Conservation (phyloP, 2,888 invertebrate genomes). For the Erebia aethiops region DNA sequence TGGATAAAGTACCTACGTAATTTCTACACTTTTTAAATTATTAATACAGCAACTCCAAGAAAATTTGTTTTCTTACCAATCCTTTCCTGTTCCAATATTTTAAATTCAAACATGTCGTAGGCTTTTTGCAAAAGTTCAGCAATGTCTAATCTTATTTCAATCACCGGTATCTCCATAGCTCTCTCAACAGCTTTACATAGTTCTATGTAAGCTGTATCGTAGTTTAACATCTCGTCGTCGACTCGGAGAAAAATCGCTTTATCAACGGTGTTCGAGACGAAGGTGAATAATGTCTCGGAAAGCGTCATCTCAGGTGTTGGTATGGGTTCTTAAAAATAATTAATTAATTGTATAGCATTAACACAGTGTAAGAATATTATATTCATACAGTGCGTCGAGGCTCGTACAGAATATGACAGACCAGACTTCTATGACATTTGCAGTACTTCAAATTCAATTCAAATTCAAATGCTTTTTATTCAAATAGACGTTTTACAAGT, state of each 20-base stretch:
- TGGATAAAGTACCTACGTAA: neutral
- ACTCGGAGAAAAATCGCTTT: constrained; percentile 64
- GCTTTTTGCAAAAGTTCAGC: constrained; percentile 57
- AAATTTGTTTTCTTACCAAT: constrained; percentile 50
- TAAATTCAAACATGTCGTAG: constrained; percentile 60
- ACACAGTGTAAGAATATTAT: too few species aligned
- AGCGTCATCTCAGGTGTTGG: constrained; percentile 63
- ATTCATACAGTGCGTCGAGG: too few species aligned
- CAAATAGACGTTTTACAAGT: too few species aligned
- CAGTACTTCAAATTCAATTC: too few species aligned
- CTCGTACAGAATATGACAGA: too few species aligned
- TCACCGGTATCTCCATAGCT: constrained; percentile 74
- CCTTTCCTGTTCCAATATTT: constrained; percentile 63
- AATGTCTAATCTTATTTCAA: constrained; percentile 63
- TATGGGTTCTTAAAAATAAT: constrained; percentile 55
- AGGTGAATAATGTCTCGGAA: constrained; percentile 54
- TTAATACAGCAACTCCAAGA: neutral
- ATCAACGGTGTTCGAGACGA: constrained; percentile 64
- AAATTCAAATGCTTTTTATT: too few species aligned
- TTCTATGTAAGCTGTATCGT: constrained; percentile 71
- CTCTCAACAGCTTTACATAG: constrained; percentile 62
- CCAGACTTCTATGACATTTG: too few species aligned
- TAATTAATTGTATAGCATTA: neutral
- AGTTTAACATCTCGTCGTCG: constrained; percentile 56
- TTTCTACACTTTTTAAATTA: neutral